Evolutionary conservation across 1,140 invertebrate species (phyloP).

Genomic region (Heliconius congener): DNA sequence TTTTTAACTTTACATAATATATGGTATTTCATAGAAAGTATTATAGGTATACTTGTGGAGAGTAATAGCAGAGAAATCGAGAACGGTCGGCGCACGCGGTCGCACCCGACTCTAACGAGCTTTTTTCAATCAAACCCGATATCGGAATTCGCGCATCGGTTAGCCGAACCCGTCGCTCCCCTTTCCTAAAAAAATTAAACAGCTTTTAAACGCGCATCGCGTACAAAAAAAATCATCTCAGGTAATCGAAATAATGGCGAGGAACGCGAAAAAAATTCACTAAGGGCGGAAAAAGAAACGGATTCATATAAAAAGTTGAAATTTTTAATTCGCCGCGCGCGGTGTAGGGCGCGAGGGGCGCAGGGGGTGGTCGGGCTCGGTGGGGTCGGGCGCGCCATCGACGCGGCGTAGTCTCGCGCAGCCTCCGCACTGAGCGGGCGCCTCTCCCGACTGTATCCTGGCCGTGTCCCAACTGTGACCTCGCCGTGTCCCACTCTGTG

Average conservation of each 20-base stretch:
- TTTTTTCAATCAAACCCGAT: conserved; percentile 70
- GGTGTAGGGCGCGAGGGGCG: conserved; percentile 31
- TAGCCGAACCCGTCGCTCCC: conserved; percentile 70
- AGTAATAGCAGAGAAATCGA: conserved; percentile 16
- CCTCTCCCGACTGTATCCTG: conserved; percentile 4
- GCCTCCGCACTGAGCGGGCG: conserved; percentile 38
- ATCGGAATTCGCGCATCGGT: conserved; percentile 78
- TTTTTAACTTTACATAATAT: too few relatives aligned
- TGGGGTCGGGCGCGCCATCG: conserved; percentile 26
- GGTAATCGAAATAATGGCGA: conserved; percentile 79
- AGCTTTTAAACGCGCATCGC: conserved; percentile 76
- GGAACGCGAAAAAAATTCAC: conserved; percentile 76
- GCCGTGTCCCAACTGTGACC: conserved; percentile 4
- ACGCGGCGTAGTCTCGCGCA: conserved; percentile 42
- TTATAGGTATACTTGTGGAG: not conserved
- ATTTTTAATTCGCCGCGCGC: conserved; percentile 63
- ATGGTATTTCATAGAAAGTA: not conserved
- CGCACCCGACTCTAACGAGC: conserved; percentile 45
- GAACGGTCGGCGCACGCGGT: conserved; percentile 27
- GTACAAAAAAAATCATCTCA: conserved; percentile 74
- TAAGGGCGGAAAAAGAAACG: conserved; percentile 79
- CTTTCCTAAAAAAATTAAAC: conserved; percentile 76
- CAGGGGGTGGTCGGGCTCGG: conserved; percentile 25
- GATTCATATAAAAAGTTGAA: conserved; percentile 76
- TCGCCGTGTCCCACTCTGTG: not conserved